phyloP scores from a whole-genome alignment of 2,888 invertebrate genomes.

The Lordiphosa fenestrarum region DNA sequence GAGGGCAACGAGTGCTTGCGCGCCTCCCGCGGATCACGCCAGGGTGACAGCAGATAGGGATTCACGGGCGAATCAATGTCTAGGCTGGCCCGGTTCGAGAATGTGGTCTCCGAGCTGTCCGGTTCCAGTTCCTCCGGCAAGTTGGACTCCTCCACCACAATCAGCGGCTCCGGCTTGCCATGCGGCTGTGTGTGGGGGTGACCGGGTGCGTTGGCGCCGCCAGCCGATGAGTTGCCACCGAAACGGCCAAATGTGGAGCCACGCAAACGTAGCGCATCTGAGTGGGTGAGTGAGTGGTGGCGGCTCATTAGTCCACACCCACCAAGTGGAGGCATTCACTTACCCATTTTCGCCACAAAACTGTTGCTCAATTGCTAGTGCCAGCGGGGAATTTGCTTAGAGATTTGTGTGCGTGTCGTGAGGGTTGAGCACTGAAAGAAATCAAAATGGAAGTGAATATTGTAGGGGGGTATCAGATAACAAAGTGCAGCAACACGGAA shows the following conservation, averaged over 20 bases:
- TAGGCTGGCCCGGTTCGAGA: constrained; percentile 84
- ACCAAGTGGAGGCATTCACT: constrained; percentile 26
- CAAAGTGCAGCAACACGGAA: constrained; percentile 2
- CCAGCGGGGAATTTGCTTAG: constrained; percentile 50
- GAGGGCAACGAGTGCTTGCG: constrained; percentile 92
- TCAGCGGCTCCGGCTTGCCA: constrained; percentile 87
- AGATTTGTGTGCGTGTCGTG: constrained; percentile 41
- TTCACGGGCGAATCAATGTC: constrained; percentile 90
- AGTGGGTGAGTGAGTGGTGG: neutral
- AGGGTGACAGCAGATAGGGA: constrained; percentile 90
- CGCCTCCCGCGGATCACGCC: constrained; percentile 87
- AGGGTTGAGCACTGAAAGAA: constrained; percentile 27
- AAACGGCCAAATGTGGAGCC: constrained; percentile 84
- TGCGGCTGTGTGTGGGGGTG: constrained; percentile 16
- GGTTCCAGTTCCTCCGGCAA: constrained; percentile 85
- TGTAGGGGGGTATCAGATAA: constrained; percentile 17
- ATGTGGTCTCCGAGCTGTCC: constrained; percentile 80
- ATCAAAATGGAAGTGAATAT: neutral
- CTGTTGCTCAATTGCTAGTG: constrained; percentile 47
- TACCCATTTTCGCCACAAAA: constrained; percentile 54
- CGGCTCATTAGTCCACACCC: constrained; percentile 14
- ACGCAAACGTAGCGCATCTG: constrained; percentile 83
- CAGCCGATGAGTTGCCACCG: constrained; percentile 69
- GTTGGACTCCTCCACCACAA: constrained; percentile 90
- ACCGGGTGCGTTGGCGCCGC: constrained; percentile 24